Evolutionary conservation across 2,888 invertebrate species (phyloP).

Genomic region (Cataglyphis albicans): DNA sequence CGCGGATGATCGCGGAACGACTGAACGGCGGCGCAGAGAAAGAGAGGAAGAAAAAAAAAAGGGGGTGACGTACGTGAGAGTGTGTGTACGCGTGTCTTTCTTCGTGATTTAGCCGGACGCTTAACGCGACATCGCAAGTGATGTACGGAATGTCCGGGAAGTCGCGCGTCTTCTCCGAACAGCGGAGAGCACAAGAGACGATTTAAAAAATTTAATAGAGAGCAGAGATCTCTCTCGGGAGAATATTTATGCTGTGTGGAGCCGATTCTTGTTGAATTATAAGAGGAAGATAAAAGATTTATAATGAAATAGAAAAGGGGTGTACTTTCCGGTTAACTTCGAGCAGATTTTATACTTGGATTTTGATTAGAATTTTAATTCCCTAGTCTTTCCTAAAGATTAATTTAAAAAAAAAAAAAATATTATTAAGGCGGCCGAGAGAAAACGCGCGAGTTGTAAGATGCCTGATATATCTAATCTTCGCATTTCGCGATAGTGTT

Average conservation of each 20-base stretch:
- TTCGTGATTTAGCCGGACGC: conserved; percentile 52
- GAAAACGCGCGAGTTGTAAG: background rate
- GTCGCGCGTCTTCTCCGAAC: conserved; percentile 12
- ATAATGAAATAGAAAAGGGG: background rate
- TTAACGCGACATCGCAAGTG: conserved; percentile 49
- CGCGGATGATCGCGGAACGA: conserved; percentile 50
- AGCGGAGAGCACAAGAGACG: background rate
- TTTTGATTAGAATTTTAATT: conserved; percentile 14
- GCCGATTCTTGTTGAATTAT: conserved; percentile 20
- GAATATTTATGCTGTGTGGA: conserved; percentile 14
- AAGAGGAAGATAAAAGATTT: background rate
- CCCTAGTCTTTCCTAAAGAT: background rate
- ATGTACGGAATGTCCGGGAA: conserved; percentile 33
- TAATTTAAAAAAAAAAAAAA: background rate
- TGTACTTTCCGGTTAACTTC: conserved; percentile 20
- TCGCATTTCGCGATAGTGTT: background rate
- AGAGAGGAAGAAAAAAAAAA: background rate
- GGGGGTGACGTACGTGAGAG: background rate
- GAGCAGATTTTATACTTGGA: background rate
- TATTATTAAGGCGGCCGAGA: background rate
- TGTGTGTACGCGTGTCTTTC: conserved; percentile 35
- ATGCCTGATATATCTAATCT: background rate
- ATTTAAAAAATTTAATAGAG: conserved; percentile 22
- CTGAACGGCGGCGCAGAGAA: conserved; percentile 26
- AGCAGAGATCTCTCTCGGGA: background rate